Conservation (phyloP, 2,797 vertebrate genomes). For the Tinamus major region DNA sequence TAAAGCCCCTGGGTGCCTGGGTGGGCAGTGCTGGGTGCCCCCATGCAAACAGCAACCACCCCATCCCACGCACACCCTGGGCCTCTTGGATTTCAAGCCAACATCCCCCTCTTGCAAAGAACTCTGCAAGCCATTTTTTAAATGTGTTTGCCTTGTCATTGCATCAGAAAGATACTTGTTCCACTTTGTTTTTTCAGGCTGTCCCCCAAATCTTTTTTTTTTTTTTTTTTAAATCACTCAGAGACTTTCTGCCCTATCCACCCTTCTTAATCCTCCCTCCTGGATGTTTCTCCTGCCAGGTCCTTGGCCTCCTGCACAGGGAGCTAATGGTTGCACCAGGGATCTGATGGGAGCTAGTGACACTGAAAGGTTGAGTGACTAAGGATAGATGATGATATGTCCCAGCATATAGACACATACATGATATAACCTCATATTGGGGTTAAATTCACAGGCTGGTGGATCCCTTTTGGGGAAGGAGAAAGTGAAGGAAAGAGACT, state of each 20-base stretch:
- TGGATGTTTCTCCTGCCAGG: fast-evolving
- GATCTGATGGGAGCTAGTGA: neutral
- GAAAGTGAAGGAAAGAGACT: neutral
- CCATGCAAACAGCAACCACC: neutral
- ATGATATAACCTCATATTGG: too few relatives aligned
- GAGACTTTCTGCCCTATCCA: neutral
- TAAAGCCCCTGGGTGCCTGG: fast-evolving
- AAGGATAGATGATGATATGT: fast-evolving
- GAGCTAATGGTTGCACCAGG: fast-evolving
- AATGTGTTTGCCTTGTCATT: constrained; percentile 11
- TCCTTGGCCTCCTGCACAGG: fast-evolving
- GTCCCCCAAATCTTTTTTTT: neutral
- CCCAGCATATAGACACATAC: too few relatives aligned
- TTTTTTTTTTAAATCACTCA: neutral
- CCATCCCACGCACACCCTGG: neutral
- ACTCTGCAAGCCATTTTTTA: neutral
- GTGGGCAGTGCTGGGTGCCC: neutral
- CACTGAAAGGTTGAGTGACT: neutral
- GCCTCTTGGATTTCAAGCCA: neutral
- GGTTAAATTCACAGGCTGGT: neutral
- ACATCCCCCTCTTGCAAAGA: neutral
- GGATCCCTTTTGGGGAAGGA: neutral
- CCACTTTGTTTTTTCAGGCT: too few relatives aligned
- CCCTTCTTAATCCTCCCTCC: neutral
- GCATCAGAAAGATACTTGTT: constrained; percentile 28